phyloP scores from a whole-genome alignment of 1,140 invertebrate species.

The Berghia stephanieae region DNA sequence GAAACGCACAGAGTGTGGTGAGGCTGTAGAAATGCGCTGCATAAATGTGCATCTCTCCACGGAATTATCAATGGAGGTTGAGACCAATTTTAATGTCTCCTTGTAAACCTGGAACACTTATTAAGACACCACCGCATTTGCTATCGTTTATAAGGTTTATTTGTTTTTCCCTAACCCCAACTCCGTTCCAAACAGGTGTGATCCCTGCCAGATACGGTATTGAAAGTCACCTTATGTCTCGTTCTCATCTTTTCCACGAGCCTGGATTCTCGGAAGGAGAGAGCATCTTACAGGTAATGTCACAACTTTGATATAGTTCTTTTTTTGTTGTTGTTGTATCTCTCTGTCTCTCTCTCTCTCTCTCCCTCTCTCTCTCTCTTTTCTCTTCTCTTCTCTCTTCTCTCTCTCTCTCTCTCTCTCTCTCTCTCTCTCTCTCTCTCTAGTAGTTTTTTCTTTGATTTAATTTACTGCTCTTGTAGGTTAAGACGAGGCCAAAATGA shows the following conservation, averaged over 20 bases:
- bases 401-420: background rate
- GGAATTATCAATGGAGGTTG: too few species aligned
- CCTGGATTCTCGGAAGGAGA: conserved; percentile 65
- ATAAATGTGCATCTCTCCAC: too few species aligned
- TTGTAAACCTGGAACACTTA: too few species aligned
- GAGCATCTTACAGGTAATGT: conserved; percentile 62
- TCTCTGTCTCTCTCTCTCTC: conserved; percentile 9
- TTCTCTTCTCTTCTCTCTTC: background rate
- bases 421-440: background rate
- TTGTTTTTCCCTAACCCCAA: background rate
- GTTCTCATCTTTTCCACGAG: conserved; percentile 62
- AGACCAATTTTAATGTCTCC: too few species aligned
- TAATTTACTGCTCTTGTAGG: too few species aligned
- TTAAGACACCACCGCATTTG: too few species aligned
- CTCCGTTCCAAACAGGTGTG: conserved; percentile 56
- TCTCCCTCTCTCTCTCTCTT: background rate
- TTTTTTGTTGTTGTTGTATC: background rate
- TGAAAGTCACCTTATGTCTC: conserved; percentile 54
- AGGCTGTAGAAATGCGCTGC: too few species aligned
- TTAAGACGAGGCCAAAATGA: too few species aligned
- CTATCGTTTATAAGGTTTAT: background rate
- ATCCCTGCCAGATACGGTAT: conserved; percentile 58
- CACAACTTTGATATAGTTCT: background rate
- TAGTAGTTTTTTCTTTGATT: too few species aligned
- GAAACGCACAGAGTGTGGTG: too few species aligned